These are phyloP conservation scores for Electrophaes corylata DNA, from an alignment of 2,888 invertebrate genomes.

Conservation along the genomic window DNA sequence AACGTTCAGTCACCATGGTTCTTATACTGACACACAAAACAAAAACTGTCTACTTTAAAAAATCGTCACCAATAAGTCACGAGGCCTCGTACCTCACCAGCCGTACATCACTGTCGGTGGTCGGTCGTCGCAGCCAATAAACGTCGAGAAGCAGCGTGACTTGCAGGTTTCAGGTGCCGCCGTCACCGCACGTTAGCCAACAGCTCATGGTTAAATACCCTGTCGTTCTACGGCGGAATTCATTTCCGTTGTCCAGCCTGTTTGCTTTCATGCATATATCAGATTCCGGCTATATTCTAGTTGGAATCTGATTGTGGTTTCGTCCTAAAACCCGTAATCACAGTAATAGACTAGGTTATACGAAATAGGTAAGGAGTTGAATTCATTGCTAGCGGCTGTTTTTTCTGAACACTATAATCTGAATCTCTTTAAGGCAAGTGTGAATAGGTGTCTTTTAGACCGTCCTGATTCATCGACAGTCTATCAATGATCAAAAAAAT, in stretches of 20 bases:
- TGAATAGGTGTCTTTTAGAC: no score
- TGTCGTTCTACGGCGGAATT: slow-evolving; percentile 11
- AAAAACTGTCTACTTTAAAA: slow-evolving; percentile 61
- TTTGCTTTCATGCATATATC: background rate
- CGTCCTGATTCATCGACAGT: no score
- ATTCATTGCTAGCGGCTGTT: no score
- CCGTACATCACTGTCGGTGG: slow-evolving; percentile 74
- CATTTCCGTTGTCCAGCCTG: slow-evolving; percentile 1
- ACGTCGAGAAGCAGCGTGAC: slow-evolving; percentile 48
- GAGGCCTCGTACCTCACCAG: slow-evolving; percentile 63
- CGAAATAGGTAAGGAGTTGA: no score
- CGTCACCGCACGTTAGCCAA: background rate
- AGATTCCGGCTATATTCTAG: background rate
- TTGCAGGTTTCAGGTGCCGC: slow-evolving; percentile 35
- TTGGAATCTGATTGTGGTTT: background rate
- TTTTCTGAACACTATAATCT: no score
- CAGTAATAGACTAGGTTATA: no score
- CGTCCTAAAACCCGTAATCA: no score
- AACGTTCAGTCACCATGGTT: no score
- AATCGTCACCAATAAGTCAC: slow-evolving; percentile 74
- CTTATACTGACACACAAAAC: slow-evolving; percentile 21
- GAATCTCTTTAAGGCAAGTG: no score
- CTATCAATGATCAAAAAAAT: no score
- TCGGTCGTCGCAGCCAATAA: slow-evolving; percentile 65
- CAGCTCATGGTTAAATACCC: slow-evolving; percentile 14